These are phyloP conservation scores for Tethya wilhelma DNA, from an alignment of 37 sponge, comb jelly and placozoan genomes.

Conservation along the genomic window DNA sequence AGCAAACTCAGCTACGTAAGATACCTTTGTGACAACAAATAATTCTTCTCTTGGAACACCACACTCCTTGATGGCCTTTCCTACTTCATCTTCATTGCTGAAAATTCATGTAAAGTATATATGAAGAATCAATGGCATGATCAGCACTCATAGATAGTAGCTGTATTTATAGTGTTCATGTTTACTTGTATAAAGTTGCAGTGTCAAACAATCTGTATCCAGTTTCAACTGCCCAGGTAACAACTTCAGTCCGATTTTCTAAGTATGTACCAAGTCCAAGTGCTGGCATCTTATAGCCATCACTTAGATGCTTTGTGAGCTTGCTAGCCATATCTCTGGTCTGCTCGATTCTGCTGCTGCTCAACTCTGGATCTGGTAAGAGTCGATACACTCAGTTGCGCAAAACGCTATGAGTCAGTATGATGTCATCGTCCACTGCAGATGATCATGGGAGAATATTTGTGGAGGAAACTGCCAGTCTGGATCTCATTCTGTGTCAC, in stretches of 20 bases:
- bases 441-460: too few relatives aligned
- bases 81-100: slow-evolving; percentile 34
- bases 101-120: neutral
- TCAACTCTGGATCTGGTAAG: neutral
- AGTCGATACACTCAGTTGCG: neutral
- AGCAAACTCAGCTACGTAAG: neutral
- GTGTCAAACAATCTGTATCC: slow-evolving; percentile 81
- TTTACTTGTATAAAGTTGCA: slow-evolving; percentile 65
- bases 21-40: slow-evolving; percentile 29
- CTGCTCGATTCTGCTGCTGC: neutral
- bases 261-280: slow-evolving; percentile 69
- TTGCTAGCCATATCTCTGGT: neutral
- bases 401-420: too few relatives aligned
- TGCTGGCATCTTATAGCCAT: slow-evolving; percentile 69
- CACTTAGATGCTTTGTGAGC: slow-evolving; percentile 3
- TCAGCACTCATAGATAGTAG: neutral
- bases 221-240: slow-evolving; percentile 53
- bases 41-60: slow-evolving; percentile 68
- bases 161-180: too few relatives aligned
- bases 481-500: too few relatives aligned
- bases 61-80: slow-evolving; percentile 14
- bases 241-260: slow-evolving; percentile 20
- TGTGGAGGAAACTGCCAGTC: too few relatives aligned
- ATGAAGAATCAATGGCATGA: too few relatives aligned
- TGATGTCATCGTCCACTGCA: too few relatives aligned